These are phyloP conservation scores for Chelmon rostratus DNA, from an alignment of 2,797 vertebrate species.

Conservation along the genomic window DNA sequence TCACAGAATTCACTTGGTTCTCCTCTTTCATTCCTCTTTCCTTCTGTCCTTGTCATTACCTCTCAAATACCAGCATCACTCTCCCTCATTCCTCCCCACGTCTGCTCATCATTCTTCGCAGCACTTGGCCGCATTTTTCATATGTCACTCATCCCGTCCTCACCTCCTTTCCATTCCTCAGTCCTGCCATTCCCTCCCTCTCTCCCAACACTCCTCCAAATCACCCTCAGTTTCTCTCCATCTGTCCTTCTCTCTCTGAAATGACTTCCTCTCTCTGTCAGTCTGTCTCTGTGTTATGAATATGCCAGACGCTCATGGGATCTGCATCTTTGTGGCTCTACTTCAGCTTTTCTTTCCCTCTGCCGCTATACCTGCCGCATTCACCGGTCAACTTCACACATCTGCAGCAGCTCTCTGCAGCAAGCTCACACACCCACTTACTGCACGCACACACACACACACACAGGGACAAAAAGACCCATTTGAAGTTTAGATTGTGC, in stretches of 20 bases:
- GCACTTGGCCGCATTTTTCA: constrained; percentile 54
- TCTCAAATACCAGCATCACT: constrained; percentile 36
- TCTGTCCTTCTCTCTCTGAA: constrained; percentile 60
- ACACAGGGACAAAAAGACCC: constrained; percentile 30
- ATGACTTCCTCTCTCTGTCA: constrained; percentile 52
- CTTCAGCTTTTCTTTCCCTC: constrained; percentile 38
- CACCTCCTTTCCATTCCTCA: constrained; percentile 52
- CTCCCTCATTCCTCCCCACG: constrained; percentile 14
- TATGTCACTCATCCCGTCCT: constrained; percentile 56
- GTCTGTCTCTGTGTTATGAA: constrained; percentile 62
- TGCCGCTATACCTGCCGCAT: constrained; percentile 85
- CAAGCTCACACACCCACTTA: constrained; percentile 76
- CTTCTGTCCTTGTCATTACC: background rate
- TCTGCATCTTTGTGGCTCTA: constrained; percentile 46
- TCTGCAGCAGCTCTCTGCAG: constrained; percentile 82
- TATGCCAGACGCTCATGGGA: constrained; percentile 63
- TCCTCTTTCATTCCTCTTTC: background rate
- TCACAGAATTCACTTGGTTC: constrained; percentile 17
- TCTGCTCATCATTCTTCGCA: constrained; percentile 45
- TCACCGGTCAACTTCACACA: constrained; percentile 84
- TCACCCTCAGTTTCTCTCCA: constrained; percentile 61
- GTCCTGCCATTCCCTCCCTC: constrained; percentile 38
- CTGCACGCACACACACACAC: constrained; percentile 33
- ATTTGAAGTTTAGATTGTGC: constrained; percentile 65
- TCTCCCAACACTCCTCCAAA: constrained; percentile 50